Percentiles rank a stretch among this genome's conserved stretches.
Conservation (phyloP, 2,888 invertebrate species). For the Rotaria sp. region DNA sequence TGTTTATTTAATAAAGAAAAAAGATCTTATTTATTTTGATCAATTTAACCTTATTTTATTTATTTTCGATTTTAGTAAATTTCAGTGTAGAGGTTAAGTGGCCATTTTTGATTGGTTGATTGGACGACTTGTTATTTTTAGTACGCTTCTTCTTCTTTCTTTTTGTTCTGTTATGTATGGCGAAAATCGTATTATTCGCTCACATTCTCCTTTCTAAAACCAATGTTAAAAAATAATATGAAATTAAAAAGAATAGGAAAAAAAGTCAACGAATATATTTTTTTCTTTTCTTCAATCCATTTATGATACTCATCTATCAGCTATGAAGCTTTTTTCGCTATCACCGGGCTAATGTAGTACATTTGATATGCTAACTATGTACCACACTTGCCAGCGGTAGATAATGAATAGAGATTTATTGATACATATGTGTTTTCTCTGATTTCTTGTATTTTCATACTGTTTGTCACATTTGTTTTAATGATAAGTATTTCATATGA, state of each 20-base stretch:
- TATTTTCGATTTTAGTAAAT: neutral
- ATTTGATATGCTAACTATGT: neutral
- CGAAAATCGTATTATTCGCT: neutral
- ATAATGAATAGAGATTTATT: constrained; percentile 4
- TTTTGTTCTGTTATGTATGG: neutral
- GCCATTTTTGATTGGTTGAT: neutral
- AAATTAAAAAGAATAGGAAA: neutral
- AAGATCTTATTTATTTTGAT: neutral
- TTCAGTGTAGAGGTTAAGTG: neutral
- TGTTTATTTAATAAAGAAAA: too few relatives aligned
- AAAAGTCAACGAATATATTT: neutral
- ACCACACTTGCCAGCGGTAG: neutral
- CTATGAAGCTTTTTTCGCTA: neutral
- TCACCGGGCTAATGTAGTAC: constrained; percentile 24
- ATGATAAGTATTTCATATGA: too few relatives aligned
- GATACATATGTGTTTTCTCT: too few relatives aligned
- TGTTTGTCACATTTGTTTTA: too few relatives aligned
- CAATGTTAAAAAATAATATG: neutral
- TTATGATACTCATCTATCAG: neutral
- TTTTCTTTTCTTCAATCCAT: neutral
- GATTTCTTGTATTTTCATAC: too few relatives aligned
- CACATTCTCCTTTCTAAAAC: neutral
- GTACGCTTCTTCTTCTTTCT: neutral
- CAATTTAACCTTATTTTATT: neutral
- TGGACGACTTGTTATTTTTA: neutral